Base-by-base conservation (phyloP, 2,888 invertebrate genomes). In the Pristionchus maxplancki region DNA sequence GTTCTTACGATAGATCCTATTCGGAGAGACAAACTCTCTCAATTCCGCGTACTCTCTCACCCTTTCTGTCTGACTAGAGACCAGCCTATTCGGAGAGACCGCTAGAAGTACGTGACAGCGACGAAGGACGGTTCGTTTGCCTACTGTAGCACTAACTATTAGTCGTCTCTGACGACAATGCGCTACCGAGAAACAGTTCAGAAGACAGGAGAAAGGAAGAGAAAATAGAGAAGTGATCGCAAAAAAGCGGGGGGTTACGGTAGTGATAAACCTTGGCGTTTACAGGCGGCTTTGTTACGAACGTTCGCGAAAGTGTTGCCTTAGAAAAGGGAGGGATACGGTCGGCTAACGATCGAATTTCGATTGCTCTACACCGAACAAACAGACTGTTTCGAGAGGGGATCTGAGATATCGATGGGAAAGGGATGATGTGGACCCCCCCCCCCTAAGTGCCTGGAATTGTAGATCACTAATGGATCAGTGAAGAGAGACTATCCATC, bases 281-380 rank as follows among this genome's bases (percentile, higher is more conserved):
- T 58, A 58, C 58, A 58, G n/a, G 20, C 58, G 20, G 20, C 24
- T n/a, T 24, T 58, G 58, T 20, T 5, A 24, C 58, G 58, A 58
- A n/a, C 58, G n/a, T 58, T 20, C 6, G 58, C 58, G 20, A 58
- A 58, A n/a, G 58, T 58, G 58, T n/a, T 58, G 58, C 24, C n/a
- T 58, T 58, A 24, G n/a, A n/a, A n/a, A n/a, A n/a, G 1, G 50
- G 5, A 17, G 50, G 58, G 71, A 34, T 71, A 71, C 71, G 34
- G 71, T 71, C 71, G 15, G 37, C 71, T 71, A 34, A 71, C 67
- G 37, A 71, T 71, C 71, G 71, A 71, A 71, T 71, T 15, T 71
- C 71, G 71, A 71, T 71, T 71, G 71, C 37, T 37, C 37, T 9
- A 71, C 64, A 64, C 64, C 37, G 24, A 13, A 24, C 71, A 40